Evolutionary conservation across 2,113 vertebrate genomes (phyloP).

Genomic region (Hemibagrus wyckioides): DNA sequence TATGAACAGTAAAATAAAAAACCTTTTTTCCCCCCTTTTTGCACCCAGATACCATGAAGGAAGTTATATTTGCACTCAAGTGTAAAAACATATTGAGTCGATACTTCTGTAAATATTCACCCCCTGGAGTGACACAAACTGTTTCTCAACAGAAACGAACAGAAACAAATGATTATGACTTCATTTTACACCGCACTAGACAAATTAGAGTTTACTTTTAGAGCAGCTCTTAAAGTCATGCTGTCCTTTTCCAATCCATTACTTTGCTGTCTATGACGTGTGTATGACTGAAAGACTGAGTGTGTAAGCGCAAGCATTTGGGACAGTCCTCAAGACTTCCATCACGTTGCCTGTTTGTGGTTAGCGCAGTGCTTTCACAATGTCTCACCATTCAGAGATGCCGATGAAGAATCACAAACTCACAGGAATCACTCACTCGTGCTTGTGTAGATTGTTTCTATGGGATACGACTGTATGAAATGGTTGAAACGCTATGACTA

Average conservation of each 20-base stretch:
- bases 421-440: background rate
- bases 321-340: conserved; percentile 2
- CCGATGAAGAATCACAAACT: background rate
- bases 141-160: background rate
- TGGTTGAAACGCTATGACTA: background rate
- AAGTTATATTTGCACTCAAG: background rate
- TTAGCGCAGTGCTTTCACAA: background rate
- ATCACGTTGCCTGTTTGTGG: background rate
- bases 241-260: background rate
- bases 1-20: background rate
- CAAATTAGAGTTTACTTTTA: background rate
- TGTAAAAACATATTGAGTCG: background rate
- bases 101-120: background rate
- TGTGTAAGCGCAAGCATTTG: conserved; percentile 10
- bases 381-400: background rate
- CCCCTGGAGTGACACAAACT: background rate
- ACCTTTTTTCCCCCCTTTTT: background rate
- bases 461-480: background rate
- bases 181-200: background rate
- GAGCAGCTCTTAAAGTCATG: background rate
- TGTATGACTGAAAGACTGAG: background rate
- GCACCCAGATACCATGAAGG: background rate
- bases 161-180: background rate
- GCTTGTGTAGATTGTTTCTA: background rate
- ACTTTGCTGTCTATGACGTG: background rate